Evolutionary conservation across 2,888 invertebrate species (phyloP), one percentile per base, ranked within the genome.

Genomic region (Mesoligia furuncula): DNA sequence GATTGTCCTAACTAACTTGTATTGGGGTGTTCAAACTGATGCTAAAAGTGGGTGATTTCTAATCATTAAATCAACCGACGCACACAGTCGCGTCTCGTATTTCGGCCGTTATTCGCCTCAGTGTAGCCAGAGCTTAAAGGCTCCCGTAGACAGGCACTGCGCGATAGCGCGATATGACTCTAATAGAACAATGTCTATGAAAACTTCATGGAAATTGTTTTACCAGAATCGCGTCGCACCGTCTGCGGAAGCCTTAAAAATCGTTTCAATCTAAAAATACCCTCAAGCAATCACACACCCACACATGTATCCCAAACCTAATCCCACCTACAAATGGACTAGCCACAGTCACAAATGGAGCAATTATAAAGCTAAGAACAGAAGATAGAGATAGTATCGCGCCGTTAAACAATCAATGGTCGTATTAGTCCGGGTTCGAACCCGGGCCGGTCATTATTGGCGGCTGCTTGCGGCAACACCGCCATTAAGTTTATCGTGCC

Each of bases 371-470:
- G 83, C 86, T 77, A 79, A 87, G 83, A 88, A 86, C 82, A 83
- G 62, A 64, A 77, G 77, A 83, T 84, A 83, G 84, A 75, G 83
- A 84, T 89, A 80, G 66, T 74, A 85, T 86, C 88, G 86, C 62
- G 24, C 79, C 87, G 61, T 87, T 87, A 78, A 85, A 83, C 85
- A 84, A 86, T 88, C 83, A 89, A 81, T 87, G 83, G 77, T 74
- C 76, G 85, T 89, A 86, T 89, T 86, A 89, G 83, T 77, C 82
- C 75, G 80, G 88, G 89, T 88, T 90, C 90, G 90, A 90, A 85
- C 88, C 71, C 64, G 66, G 64, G 39, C 82, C 84, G 84, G 88
- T 88, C 89, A 90, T 91, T 89, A 89, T 84, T 78, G 86, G 69
- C 70, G 84, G 83, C 83, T 85, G 87, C 81, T 82, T 85, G 89